Conservation (phyloP, 2,888 invertebrate genomes). For the Mythimna lalbum region DNA sequence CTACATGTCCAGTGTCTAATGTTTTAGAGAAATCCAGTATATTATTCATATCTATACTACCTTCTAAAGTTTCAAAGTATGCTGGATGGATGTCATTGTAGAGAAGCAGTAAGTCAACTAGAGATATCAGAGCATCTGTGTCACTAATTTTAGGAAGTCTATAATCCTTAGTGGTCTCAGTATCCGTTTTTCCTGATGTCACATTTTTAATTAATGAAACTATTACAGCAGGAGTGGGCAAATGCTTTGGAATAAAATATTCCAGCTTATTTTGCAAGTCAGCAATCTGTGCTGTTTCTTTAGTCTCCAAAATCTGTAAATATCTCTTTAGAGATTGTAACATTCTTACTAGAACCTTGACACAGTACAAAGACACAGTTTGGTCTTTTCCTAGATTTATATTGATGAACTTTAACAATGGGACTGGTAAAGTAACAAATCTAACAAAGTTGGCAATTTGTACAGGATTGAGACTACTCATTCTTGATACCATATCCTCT, state of each 20-base stretch:
- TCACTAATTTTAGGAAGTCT: slow-evolving; percentile 76
- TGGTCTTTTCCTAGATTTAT: slow-evolving; percentile 79
- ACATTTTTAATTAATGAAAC: slow-evolving; percentile 80
- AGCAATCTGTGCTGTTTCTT: slow-evolving; percentile 71
- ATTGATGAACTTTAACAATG: slow-evolving; percentile 86
- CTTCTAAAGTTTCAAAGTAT: slow-evolving; percentile 86
- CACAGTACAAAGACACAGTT: slow-evolving; percentile 84
- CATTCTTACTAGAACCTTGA: slow-evolving; percentile 90
- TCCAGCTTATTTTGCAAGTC: slow-evolving; percentile 83
- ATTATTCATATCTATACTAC: slow-evolving; percentile 83
- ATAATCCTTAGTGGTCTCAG: slow-evolving; percentile 76
- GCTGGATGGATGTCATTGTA: slow-evolving; percentile 85
- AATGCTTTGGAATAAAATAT: slow-evolving; percentile 86
- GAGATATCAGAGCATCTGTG: slow-evolving; percentile 78
- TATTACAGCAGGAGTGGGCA: slow-evolving; percentile 79
- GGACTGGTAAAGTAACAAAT: slow-evolving; percentile 87
- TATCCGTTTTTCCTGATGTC: slow-evolving; percentile 65
- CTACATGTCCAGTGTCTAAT: slow-evolving; percentile 72
- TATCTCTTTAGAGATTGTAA: slow-evolving; percentile 88
- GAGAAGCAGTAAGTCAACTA: slow-evolving; percentile 82
- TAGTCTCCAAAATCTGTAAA: slow-evolving; percentile 87
- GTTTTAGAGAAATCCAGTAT: slow-evolving; percentile 81
- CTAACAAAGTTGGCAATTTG: slow-evolving; percentile 89
- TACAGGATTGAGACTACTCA: slow-evolving; percentile 82
- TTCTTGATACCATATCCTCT: slow-evolving; percentile 85